Percentiles rank a stretch among this genome's conserved stretches.
Evolutionary conservation across 2,888 invertebrate genomes (phyloP).

Genomic region (Azorinus chamasolen): DNA sequence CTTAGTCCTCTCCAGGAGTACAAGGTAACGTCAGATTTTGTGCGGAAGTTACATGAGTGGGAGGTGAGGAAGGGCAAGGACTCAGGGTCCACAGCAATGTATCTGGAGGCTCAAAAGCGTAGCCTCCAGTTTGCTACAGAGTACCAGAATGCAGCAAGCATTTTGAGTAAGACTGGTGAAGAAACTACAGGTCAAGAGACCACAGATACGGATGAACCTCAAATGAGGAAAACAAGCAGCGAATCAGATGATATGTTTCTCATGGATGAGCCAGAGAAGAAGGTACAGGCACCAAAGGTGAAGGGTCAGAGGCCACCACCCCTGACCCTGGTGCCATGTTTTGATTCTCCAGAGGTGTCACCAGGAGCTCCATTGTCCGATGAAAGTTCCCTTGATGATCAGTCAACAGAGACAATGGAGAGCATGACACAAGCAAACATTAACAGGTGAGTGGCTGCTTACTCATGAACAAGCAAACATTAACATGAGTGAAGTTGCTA

Average conservation of each 20-base stretch:
- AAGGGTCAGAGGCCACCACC: slow-evolving; percentile 75
- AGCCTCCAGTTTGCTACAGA: slow-evolving; percentile 63
- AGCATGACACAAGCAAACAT: slow-evolving; percentile 79
- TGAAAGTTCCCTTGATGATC: slow-evolving; percentile 75
- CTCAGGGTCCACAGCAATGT: slow-evolving; percentile 69
- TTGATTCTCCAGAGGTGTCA: slow-evolving; percentile 78
- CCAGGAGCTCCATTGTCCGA: slow-evolving; percentile 75
- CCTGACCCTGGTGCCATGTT: slow-evolving; percentile 74
- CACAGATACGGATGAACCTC: slow-evolving; percentile 49
- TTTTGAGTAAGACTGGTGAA: slow-evolving; percentile 50
- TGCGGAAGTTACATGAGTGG: slow-evolving; percentile 96
- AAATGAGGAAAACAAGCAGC: slow-evolving; percentile 55
- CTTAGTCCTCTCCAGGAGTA: slow-evolving; percentile 77
- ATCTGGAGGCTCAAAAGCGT: slow-evolving; percentile 72
- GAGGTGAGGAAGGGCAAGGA: slow-evolving; percentile 85
- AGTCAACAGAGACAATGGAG: slow-evolving; percentile 69
- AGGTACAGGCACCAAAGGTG: slow-evolving; percentile 13
- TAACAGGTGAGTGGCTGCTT: slow-evolving; percentile 65
- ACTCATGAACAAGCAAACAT: too few species aligned
- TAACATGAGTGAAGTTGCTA: too few species aligned
- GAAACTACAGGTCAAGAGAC: slow-evolving; percentile 19
- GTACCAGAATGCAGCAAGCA: slow-evolving; percentile 56
- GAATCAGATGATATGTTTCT: slow-evolving; percentile 65
- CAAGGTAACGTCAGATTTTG: slow-evolving; percentile 94
- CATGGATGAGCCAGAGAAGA: slow-evolving; percentile 53